Evolutionary conservation across 2,113 vertebrate species (phyloP), one percentile per base, ranked within the genome.

Genomic region (Stictonetta naevosa): DNA sequence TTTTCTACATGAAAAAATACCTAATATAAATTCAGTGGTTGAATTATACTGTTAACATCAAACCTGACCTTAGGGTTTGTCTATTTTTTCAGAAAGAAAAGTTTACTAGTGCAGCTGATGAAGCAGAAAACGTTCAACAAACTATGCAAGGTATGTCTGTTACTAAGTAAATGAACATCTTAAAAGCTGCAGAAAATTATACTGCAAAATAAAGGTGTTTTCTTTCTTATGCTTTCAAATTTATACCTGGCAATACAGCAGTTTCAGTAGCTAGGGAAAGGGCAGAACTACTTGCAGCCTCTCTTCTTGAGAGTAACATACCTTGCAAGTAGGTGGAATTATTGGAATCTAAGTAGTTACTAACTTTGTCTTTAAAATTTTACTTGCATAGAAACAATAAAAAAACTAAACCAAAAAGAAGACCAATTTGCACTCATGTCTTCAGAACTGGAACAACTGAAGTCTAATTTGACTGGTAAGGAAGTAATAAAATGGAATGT

Each of bases 71-170:
- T 10, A 14, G 53, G 1, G 64, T 95, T 86, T 68, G 92, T 92
- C 94, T 80, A 10, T 79, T 33, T 97, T 48, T 98, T 90, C 97
- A 99, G 99, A 99, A 98, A 98, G 98, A 98, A 93, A 98, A 98
- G 81, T 97, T 99, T 93, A 82, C 97, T 83, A 96, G 90, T 82
- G 98, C 97, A 79, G 98, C 98, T 79, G 98, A 99, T 66, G 98
- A 98, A 94, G 98, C 98, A n/a, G 95, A 95, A 55, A 98, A 97
- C 44, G 97, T 98, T 52, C 97, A 98, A 83, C 98, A 98, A 96
- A 96, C 97, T 96, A 98, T 99, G 98, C 98, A 99, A 99, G 99
- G 99, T 99, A 97, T 40, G 96, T 92, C 52, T 95, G 50, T 34
- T 62, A 22, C 52, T 62, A 48, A 31, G 2, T 11, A 71, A 75